A percentile compares a stretch with the other conserved stretches of the same genome.
Conservation (phyloP, 2,888 invertebrate genomes). For the Pomacea canaliculata region DNA sequence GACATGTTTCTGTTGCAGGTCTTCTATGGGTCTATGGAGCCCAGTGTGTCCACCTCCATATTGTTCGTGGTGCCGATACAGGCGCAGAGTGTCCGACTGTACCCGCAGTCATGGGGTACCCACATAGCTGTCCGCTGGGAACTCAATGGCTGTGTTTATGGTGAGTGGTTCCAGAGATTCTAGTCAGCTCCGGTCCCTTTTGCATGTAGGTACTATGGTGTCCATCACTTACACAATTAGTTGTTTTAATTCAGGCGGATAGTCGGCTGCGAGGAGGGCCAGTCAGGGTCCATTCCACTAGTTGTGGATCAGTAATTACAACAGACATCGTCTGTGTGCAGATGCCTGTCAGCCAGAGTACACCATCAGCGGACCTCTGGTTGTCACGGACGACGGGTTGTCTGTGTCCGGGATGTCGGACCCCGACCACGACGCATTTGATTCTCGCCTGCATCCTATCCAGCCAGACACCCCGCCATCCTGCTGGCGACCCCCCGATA, state of each 20-base stretch:
- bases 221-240: no score
- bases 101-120: constrained; percentile 49
- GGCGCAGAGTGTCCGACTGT: constrained; percentile 46
- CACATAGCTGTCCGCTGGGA: constrained; percentile 55
- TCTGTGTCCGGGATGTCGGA: constrained; percentile 40
- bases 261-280: no score
- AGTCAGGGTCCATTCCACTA: no score
- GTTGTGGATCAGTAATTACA: no score
- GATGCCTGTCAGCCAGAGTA: constrained; percentile 49
- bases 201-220: no score
- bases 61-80: constrained; percentile 51
- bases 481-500: constrained; percentile 41
- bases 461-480: constrained; percentile 25
- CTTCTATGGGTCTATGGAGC: constrained; percentile 47
- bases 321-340: neutral
- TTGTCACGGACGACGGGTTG: constrained; percentile 41
- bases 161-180: neutral
- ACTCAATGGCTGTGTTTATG: constrained; percentile 45
- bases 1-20: constrained; percentile 36
- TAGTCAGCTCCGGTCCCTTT: no score
- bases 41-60: constrained; percentile 38
- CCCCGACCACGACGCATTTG: constrained; percentile 36
- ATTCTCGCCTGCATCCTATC: constrained; percentile 42
- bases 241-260: no score
- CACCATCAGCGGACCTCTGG: constrained; percentile 54